Percentiles rank a stretch among this genome's conserved stretches.
Evolutionary conservation across 2,888 invertebrate species (phyloP).

Genomic region (Opisthograptis luteolata): DNA sequence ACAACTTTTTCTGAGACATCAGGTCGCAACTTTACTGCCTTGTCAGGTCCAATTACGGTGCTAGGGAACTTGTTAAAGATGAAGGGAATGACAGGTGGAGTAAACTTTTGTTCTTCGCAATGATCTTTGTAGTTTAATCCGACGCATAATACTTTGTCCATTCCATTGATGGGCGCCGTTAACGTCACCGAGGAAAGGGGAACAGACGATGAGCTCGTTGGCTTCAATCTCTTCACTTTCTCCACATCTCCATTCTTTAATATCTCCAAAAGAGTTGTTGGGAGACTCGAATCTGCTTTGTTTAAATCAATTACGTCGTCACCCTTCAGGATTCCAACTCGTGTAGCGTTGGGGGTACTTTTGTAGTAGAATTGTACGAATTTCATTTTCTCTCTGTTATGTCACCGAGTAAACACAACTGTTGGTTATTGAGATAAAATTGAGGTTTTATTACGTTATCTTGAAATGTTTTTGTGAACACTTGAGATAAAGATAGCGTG

Average conservation of each 20-base stretch:
- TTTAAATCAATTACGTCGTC: slow-evolving; percentile 87
- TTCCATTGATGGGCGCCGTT: slow-evolving; percentile 86
- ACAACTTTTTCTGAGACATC: slow-evolving; percentile 85
- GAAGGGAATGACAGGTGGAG: slow-evolving; percentile 88
- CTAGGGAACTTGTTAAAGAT: slow-evolving; percentile 93
- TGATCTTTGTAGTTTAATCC: slow-evolving; percentile 92
- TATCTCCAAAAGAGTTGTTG: slow-evolving; percentile 68
- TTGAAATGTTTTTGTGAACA: slow-evolving; percentile 4
- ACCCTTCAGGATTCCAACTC: slow-evolving; percentile 85
- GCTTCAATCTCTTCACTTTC: slow-evolving; percentile 48
- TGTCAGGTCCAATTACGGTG: slow-evolving; percentile 88
- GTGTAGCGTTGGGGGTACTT: slow-evolving; percentile 72
- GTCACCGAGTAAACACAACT: slow-evolving; percentile 9
- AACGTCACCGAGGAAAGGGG: slow-evolving; percentile 41
- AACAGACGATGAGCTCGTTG: slow-evolving; percentile 25
- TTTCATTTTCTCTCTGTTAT: slow-evolving; percentile 73
- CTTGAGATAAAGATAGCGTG: slow-evolving; percentile 20
- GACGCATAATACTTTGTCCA: slow-evolving; percentile 92
- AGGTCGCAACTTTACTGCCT: slow-evolving; percentile 75
- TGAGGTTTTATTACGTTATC: slow-evolving; percentile 16
- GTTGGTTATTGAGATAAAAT: slow-evolving; percentile 10
- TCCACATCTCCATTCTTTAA: slow-evolving; percentile 56
- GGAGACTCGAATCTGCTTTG: slow-evolving; percentile 73
- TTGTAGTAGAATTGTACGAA: slow-evolving; percentile 86
- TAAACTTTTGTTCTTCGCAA: slow-evolving; percentile 89